Evolutionary conservation across 2,888 invertebrate genomes (phyloP), one percentile per base, ranked within the genome.

Genomic region (Callimorpha dominula): DNA sequence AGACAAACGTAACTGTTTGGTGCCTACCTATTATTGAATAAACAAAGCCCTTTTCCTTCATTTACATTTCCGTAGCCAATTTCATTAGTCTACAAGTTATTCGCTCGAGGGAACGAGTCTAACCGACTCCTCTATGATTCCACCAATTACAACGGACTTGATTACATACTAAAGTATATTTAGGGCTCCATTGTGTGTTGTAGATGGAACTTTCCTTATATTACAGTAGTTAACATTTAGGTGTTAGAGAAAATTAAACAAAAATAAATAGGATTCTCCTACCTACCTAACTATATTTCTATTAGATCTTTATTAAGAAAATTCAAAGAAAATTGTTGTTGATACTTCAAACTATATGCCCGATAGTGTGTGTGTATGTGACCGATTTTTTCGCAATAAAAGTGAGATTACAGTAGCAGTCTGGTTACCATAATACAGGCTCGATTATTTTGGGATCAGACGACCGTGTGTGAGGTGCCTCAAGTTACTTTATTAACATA

Each of bases 61-160:
- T 88, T 90, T 88, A 87, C 87, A 88, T 89, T 89, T 86, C 87
- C 81, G 82, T 76, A 76, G 81, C 79, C 88, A 87, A 88, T 90
- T 90, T 89, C 84, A 89, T 89, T 88, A 86, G 82, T 50, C 72
- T 74, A 76, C 77, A 81, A 85, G 82, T 85, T 87, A 83, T 81
- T 80, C 78, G 79, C 81, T 82, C 76, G 71, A 76, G 82, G 82
- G 83, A 81, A 75, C 68, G 65, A 75, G 54, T 72, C 77, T 76
- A 77, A 81, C 65, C 76, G 69, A 69, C 68, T 74, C 66, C 57
- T 65, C 78, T 71, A 77, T 73, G 74, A 81, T 78, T 78, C 74
- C 68, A 70, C 75, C 80, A 76, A 78, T 83, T 79, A 83, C 68
- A 73, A 54, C 71, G 63, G 70, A 46, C 75, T 83, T 82, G 73